Evolutionary conservation across 2,113 vertebrate genomes (phyloP).

Genomic region (Mormoops blainvillei): DNA sequence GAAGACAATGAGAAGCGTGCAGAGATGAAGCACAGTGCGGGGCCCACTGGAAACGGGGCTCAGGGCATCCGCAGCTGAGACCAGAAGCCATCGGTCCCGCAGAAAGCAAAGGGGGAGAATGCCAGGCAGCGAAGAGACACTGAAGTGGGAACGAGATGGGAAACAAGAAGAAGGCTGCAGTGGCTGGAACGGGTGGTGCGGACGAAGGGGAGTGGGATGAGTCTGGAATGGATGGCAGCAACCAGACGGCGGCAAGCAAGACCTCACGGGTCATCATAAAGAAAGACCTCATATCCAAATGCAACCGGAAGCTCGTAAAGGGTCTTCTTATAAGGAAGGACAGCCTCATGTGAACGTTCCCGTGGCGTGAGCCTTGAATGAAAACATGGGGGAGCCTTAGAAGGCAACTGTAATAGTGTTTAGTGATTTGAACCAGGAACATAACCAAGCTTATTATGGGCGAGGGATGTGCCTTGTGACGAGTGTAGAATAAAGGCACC

Average conservation of each 20-base stretch:
- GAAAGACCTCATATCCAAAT: background rate
- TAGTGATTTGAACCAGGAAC: background rate
- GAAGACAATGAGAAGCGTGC: background rate
- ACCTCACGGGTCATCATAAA: background rate
- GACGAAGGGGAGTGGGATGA: background rate
- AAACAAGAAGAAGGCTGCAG: background rate
- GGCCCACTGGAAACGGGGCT: background rate
- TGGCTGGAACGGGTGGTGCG: background rate
- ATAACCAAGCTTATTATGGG: background rate
- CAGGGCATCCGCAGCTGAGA: background rate
- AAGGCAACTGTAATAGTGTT: background rate
- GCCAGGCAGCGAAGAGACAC: background rate
- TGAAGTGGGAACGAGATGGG: background rate
- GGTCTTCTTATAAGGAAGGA: background rate
- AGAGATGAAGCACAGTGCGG: background rate
- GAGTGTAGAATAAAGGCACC: background rate
- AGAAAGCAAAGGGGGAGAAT: background rate
- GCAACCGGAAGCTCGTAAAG: background rate
- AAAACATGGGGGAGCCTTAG: background rate
- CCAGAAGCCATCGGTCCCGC: background rate
- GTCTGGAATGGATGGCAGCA: background rate
- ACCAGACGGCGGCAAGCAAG: background rate
- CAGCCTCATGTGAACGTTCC: background rate
- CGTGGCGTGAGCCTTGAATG: background rate
- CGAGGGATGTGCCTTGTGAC: background rate